Conservation (phyloP, 2,797 vertebrate species). For the Lemur catta region DNA sequence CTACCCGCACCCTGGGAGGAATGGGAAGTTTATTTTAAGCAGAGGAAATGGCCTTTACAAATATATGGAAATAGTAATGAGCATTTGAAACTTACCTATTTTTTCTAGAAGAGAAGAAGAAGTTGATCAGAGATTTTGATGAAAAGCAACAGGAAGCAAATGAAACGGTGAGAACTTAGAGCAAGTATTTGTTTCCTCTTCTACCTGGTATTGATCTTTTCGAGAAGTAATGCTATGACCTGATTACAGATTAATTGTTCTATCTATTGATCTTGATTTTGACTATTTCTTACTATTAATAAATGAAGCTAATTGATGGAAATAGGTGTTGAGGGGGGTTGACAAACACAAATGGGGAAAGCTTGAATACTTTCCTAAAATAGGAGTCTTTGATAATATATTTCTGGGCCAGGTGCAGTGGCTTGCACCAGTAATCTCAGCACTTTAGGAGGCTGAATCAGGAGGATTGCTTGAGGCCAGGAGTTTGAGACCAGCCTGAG, state of each 20-base stretch:
- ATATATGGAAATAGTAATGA: neutral
- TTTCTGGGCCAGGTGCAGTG: neutral
- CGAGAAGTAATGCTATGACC: neutral
- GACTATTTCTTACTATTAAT: neutral
- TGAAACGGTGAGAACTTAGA: constrained; percentile 89
- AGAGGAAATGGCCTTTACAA: neutral
- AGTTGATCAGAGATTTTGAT: constrained; percentile 92
- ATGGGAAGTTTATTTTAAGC: neutral
- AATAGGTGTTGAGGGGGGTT: neutral
- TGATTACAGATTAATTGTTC: constrained; percentile 9
- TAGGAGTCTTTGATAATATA: neutral
- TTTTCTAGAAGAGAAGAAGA: constrained; percentile 95
- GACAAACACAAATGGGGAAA: neutral
- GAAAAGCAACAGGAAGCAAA: constrained; percentile 94
- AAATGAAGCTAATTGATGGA: neutral
- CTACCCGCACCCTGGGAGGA: neutral
- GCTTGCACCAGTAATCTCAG: no score
- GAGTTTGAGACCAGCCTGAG: no score
- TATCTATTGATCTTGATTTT: neutral
- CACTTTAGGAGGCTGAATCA: no score
- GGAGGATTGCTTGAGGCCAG: no score
- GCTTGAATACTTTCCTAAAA: neutral
- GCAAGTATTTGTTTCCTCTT: constrained; percentile 33
- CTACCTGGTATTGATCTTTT: constrained; percentile 21
- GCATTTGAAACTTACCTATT: constrained; percentile 22